Evolutionary conservation across 2,888 invertebrate genomes (phyloP).

Genomic region (Odontocerum albicorne): DNA sequence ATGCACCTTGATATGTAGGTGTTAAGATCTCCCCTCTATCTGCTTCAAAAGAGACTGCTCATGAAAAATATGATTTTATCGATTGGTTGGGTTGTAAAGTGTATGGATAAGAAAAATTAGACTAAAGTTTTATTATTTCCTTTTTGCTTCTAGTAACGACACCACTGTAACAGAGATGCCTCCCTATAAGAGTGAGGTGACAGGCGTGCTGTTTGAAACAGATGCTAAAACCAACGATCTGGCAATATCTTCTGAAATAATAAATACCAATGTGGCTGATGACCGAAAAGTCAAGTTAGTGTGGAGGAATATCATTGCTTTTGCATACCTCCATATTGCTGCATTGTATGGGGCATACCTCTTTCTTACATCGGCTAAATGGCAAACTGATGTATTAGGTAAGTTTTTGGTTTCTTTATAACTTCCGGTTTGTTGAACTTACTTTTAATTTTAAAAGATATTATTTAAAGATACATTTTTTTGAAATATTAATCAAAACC

Average conservation of each 20-base stretch:
- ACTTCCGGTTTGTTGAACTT: no score
- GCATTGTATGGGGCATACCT: constrained; percentile 68
- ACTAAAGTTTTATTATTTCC: not conserved
- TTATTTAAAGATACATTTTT: no score
- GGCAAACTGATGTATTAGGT: constrained; percentile 62
- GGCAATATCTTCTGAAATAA: constrained; percentile 42
- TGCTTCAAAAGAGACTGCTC: no score
- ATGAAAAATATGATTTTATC: no score
- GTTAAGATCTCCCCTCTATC: no score
- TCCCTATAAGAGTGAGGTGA: constrained; percentile 50
- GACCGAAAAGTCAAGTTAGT: constrained; percentile 57
- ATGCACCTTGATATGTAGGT: no score
- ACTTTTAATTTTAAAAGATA: no score
- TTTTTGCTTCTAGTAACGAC: constrained; percentile 11
- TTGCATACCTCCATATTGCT: constrained; percentile 64
- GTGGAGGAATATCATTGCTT: constrained; percentile 71
- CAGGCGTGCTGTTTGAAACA: constrained; percentile 54
- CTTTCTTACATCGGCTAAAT: constrained; percentile 63
- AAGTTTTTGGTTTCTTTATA: no score
- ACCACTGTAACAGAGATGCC: constrained; percentile 45
- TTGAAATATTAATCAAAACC: no score
- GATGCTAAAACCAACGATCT: constrained; percentile 54
- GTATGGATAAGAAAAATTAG: no score
- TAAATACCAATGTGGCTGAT: constrained; percentile 41
- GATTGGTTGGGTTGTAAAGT: no score